These are phyloP conservation scores for Antennarius maculatus DNA, from an alignment of 2,797 vertebrate species.

Conservation along the genomic window DNA sequence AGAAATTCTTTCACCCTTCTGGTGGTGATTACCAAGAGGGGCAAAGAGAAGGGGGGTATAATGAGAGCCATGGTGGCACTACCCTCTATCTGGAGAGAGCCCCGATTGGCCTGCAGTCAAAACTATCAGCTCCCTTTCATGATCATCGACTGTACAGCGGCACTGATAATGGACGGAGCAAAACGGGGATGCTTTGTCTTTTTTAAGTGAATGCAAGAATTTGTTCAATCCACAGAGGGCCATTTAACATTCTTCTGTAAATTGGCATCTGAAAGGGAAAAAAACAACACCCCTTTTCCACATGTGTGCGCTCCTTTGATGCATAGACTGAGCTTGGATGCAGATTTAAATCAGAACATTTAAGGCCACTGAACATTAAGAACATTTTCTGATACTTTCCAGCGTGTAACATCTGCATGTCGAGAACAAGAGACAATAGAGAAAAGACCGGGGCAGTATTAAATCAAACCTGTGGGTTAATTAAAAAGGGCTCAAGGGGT, in stretches of 20 bases:
- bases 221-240: constrained; percentile 46
- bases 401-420: constrained; percentile 33
- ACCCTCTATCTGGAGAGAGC: constrained; percentile 62
- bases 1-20: constrained; percentile 77
- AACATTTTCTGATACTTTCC: constrained; percentile 34
- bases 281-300: constrained; percentile 30
- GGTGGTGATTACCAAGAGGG: constrained; percentile 74
- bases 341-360: constrained; percentile 56
- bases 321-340: constrained; percentile 37
- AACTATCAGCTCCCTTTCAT: constrained; percentile 76
- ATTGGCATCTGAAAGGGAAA: constrained; percentile 49
- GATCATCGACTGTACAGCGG: constrained; percentile 64
- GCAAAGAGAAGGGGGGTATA: constrained; percentile 58
- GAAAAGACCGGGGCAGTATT: constrained; percentile 63
- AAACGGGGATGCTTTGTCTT: constrained; percentile 54
- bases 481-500: constrained; percentile 83
- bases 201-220: constrained; percentile 34
- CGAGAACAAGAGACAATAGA: background rate
- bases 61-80: constrained; percentile 70
- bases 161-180: constrained; percentile 57
- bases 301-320: constrained; percentile 61
- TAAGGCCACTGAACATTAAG: constrained; percentile 50
- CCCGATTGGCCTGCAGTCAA: constrained; percentile 66
- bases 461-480: constrained; percentile 81
- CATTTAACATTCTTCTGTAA: constrained; percentile 66